These are phyloP conservation scores for Thecocarcelia acutangulata DNA, from an alignment of 2,888 invertebrate species.

Conservation along the genomic window DNA sequence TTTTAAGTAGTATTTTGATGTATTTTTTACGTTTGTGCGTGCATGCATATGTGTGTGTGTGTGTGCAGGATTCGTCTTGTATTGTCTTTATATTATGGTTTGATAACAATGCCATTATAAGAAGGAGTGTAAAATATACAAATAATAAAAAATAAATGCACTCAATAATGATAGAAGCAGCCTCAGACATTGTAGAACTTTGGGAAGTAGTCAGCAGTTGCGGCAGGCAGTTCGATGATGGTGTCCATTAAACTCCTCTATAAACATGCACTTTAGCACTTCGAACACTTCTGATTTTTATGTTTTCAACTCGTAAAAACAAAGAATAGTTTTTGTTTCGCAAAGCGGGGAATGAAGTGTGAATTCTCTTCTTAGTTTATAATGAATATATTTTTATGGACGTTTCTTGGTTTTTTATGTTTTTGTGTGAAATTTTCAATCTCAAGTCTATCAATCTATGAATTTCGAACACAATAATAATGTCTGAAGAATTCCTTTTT, in stretches of 20 bases:
- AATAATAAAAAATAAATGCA: conserved; percentile 44
- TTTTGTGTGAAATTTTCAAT: conserved; percentile 50
- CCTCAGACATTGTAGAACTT: background rate
- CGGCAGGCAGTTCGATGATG: conserved; percentile 22
- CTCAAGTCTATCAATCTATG: conserved; percentile 62
- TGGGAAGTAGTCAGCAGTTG: conserved; percentile 40
- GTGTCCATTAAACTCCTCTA: conserved; percentile 49
- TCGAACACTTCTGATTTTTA: conserved; percentile 32
- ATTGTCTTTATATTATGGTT: conserved; percentile 59
- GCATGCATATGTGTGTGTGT: background rate
- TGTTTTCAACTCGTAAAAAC: conserved; percentile 31
- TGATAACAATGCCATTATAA: conserved; percentile 79
- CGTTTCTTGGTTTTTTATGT: conserved; percentile 21
- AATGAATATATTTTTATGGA: conserved; percentile 52
- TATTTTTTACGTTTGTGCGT: conserved; percentile 33
- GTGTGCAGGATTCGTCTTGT: background rate
- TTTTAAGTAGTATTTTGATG: conserved; percentile 65
- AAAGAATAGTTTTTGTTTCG: conserved; percentile 36
- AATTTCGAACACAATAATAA: conserved; percentile 46
- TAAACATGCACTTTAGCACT: conserved; percentile 54
- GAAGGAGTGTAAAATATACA: conserved; percentile 74
- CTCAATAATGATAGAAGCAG: conserved; percentile 42
- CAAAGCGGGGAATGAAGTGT: conserved; percentile 44
- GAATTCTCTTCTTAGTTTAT: conserved; percentile 57
- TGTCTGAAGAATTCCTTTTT: conserved; percentile 28